These are phyloP conservation scores for Oncopeltus fasciatus DNA, from an alignment of 1,140 invertebrate species.

Conservation along the genomic window DNA sequence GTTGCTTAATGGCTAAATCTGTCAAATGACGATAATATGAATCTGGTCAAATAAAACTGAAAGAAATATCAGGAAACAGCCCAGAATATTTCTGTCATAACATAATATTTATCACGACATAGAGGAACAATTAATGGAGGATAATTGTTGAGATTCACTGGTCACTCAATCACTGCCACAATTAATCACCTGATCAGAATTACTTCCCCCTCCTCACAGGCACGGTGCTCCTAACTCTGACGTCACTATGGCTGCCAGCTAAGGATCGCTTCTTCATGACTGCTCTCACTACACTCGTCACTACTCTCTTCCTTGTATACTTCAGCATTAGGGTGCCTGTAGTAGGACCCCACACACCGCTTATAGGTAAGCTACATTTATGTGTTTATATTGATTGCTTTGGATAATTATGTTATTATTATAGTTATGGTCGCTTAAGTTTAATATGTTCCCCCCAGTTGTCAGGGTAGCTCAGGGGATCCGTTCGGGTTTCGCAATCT, in stretches of 20 bases:
- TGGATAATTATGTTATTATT: no score
- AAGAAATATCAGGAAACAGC: neutral
- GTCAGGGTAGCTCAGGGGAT: no score
- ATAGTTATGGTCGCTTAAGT: no score
- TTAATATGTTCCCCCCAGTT: no score
- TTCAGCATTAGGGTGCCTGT: conserved; percentile 44
- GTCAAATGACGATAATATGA: no score
- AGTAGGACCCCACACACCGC: conserved; percentile 42
- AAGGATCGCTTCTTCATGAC: conserved; percentile 48
- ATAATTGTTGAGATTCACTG: neutral
- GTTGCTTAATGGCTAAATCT: no score
- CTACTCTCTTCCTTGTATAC: conserved; percentile 44
- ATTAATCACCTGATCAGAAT: no score
- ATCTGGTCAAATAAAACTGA: neutral
- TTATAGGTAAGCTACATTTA: no score
- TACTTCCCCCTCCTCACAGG: conserved; percentile 29
- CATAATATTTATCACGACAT: neutral
- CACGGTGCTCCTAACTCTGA: conserved; percentile 42
- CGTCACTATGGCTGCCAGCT: conserved; percentile 49
- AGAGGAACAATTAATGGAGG: neutral
- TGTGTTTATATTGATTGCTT: no score
- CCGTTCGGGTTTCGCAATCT: no score
- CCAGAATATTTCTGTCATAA: neutral
- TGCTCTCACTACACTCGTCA: conserved; percentile 39
- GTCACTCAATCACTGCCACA: neutral